A percentile compares a stretch with the other conserved stretches of the same genome.
Conservation (phyloP, 2,888 invertebrate genomes). For the Criorhina ranunculi region DNA sequence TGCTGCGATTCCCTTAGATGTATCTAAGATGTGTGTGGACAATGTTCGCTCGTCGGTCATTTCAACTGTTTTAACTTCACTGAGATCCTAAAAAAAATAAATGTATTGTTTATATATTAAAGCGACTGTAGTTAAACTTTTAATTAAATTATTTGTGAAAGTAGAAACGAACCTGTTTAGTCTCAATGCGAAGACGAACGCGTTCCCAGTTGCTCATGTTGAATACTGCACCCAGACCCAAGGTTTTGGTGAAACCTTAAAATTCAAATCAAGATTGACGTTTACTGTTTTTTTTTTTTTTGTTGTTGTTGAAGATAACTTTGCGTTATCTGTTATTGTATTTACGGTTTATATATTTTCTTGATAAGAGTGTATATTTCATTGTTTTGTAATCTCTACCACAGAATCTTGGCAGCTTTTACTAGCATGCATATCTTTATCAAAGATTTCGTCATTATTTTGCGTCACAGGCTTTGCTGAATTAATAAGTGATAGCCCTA, state of each 20-base stretch:
- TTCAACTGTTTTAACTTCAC: constrained; percentile 46
- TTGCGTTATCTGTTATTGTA: constrained; percentile 41
- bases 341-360: constrained; percentile 27
- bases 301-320: constrained; percentile 22
- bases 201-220: constrained; percentile 79
- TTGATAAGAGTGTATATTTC: constrained; percentile 26
- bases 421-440: background rate
- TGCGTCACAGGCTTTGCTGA: background rate
- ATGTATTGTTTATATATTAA: too few relatives aligned
- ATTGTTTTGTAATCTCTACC: constrained; percentile 28
- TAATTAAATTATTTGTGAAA: too few relatives aligned
- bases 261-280: constrained; percentile 19
- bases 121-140: background rate
- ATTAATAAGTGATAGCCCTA: too few relatives aligned
- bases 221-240: constrained; percentile 27
- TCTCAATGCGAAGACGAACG: constrained; percentile 79
- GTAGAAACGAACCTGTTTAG: constrained; percentile 77
- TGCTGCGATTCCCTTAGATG: constrained; percentile 88
- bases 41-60: constrained; percentile 86
- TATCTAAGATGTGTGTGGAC: constrained; percentile 91
- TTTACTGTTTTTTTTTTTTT: constrained; percentile 16
- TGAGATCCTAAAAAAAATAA: constrained; percentile 40
- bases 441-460: background rate
- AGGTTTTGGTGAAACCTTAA: background rate
- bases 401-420: constrained; percentile 10